Evolutionary conservation across 2,888 invertebrate genomes (phyloP), one percentile per base, ranked within the genome.

Genomic region (Orthosia incerta): DNA sequence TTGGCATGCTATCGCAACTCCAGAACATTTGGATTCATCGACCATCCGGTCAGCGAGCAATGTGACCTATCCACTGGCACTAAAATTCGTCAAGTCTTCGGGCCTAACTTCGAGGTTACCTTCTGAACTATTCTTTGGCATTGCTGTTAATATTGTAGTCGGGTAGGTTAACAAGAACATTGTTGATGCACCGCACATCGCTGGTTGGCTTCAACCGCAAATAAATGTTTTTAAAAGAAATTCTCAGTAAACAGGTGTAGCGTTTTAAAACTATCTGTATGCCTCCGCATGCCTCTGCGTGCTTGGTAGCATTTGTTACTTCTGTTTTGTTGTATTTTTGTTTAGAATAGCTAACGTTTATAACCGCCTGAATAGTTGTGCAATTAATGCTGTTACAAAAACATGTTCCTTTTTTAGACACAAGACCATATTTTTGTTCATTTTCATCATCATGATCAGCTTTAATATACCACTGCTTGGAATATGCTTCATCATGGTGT

Each of bases 151-250:
- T 46, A 74, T 71, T 57, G 31, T 57, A 48, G 16, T 57, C 45
- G 55, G 53, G 68, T 59, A 50, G 39, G 57, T 65, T 71, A 80
- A 80, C 68, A 65, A 76, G 80, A 59, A 80, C 76, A 81, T 76
- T 76, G 68, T 76, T 71, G 76, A 72, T 80, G 67, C 63, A 80
- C 76, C 45, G 48, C 81, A 64, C 65, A 72, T 26, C 9, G 71
- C 57, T 68, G 57, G 59, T 61, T 64, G 20, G 76, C 50, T 60
- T 48, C 48, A 53, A 20, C 56, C 26, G 16, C 56, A 76, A 69
- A 65, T 62, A 71, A 74, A 74, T 46, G 63, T 73, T 71, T 59
- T 64, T 23, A 57, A 64, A 76, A 71, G 50, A 63, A 64, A 68
- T 61, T 68, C 51, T 48, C 53, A 13, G 70, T 66, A 57, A 65